Conservation (phyloP, 2,113 vertebrate genomes). For the Chamaea fasciata region DNA sequence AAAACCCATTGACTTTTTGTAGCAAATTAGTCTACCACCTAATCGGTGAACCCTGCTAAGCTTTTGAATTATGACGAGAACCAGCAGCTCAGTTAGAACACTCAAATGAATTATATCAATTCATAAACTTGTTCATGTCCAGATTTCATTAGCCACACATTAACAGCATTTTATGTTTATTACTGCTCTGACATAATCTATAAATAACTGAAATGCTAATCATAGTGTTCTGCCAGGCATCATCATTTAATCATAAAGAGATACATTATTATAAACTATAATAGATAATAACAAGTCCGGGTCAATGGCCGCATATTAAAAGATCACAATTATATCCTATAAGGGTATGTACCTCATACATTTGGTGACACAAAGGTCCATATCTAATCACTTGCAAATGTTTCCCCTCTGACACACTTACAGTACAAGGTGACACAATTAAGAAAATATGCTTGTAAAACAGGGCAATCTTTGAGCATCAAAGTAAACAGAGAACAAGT, state of each 20-base stretch:
- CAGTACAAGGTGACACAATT: conserved; percentile 83
- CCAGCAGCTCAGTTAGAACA: conserved; percentile 85
- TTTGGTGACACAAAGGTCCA: conserved; percentile 79
- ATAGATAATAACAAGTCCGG: conserved; percentile 92
- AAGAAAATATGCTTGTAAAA: conserved; percentile 86
- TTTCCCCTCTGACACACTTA: conserved; percentile 82
- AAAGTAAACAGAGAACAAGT: conserved; percentile 86
- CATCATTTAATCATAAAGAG: conserved; percentile 90
- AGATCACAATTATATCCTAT: conserved; percentile 91
- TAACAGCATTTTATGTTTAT: conserved; percentile 98
- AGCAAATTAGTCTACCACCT: conserved; percentile 91
- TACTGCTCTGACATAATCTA: conserved; percentile 95
- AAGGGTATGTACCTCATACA: conserved; percentile 85
- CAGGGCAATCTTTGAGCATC: conserved; percentile 82
- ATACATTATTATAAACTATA: conserved; percentile 97
- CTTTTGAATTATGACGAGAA: conserved; percentile 91
- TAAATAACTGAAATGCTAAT: conserved; percentile 97
- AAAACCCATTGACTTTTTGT: conserved; percentile 90
- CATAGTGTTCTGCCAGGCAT: conserved; percentile 85
- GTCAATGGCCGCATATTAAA: conserved; percentile 95
- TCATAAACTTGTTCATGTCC: conserved; percentile 97
- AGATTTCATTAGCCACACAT: conserved; percentile 99
- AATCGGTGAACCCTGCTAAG: conserved; percentile 92
- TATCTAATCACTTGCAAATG: conserved; percentile 85
- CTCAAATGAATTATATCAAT: conserved; percentile 97